These are phyloP conservation scores for Gonioctena quinquepunctata DNA, from an alignment of 1,140 invertebrate species.

Conservation along the genomic window DNA sequence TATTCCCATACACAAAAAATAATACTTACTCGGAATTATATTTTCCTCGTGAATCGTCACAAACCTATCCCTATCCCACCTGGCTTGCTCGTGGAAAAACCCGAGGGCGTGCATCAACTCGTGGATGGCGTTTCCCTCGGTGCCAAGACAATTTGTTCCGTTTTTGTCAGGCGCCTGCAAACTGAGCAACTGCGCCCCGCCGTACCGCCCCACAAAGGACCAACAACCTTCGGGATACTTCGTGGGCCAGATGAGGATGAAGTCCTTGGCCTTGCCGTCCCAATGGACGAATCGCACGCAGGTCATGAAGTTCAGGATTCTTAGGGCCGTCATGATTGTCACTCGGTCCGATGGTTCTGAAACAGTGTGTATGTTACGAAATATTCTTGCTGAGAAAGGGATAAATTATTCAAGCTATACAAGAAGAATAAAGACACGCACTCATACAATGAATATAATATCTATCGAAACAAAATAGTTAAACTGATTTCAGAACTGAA, in stretches of 20 bases:
- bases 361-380: no score
- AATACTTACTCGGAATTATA: slow-evolving; percentile 59
- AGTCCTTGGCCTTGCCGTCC: slow-evolving; percentile 65
- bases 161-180: slow-evolving; percentile 64
- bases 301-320: slow-evolving; percentile 65
- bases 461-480: no score
- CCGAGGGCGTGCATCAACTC: slow-evolving; percentile 70
- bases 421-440: no score
- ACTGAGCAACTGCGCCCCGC: slow-evolving; percentile 69
- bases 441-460: no score
- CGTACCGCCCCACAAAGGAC: slow-evolving; percentile 68
- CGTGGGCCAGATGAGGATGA: slow-evolving; percentile 67
- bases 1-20: no score
- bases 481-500: no score
- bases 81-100: slow-evolving; percentile 69
- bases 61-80: slow-evolving; percentile 65
- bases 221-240: slow-evolving; percentile 70
- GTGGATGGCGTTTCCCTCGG: slow-evolving; percentile 66
- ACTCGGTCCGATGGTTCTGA: slow-evolving; percentile 62
- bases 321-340: slow-evolving; percentile 64
- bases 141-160: slow-evolving; percentile 64
- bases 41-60: slow-evolving; percentile 63
- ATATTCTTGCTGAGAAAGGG: no score
- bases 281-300: slow-evolving; percentile 67
- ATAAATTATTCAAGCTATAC: no score